Base-by-base conservation (phyloP, 1,140 invertebrate species). In the Antheraea mylitta region DNA sequence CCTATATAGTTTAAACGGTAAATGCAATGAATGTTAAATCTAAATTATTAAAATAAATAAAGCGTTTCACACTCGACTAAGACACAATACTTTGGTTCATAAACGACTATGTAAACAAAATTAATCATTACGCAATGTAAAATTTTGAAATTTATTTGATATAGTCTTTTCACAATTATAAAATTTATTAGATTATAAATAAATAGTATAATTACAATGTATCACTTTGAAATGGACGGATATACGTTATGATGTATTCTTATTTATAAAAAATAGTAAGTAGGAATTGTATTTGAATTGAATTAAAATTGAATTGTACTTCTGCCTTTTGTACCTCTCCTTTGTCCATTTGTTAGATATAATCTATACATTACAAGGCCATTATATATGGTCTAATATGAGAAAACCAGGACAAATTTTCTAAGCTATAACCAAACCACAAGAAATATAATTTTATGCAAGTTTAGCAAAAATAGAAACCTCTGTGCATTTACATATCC, bases 21-120 rank as follows among this genome's bases (percentile, higher is more conserved):
- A 53, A 53, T 53, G 45, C 60, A 61, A 61, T 30, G 30, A 61
- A 61, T 30, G 30, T 11, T 13, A 36, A 18, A 53, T 11, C 19
- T 53, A 65, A 18, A 65, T 13, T 59, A 59, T 18, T 37, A 30
- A 77, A 78, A 89, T 89, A 86, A 87, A 90, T 88, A 89, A 89
- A 90, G 86, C 87, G 89, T 91, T 90, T 88, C 76, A 90, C 83
- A 85, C 85, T 87, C 81, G 82, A 87, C 85, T 91, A 82, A 85
- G 36, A 65, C 78, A 91, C 81, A 89, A 79, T 84, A 89, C 89
- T 91, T 91, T 91, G 89, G 89, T 91, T 88, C 86, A 71, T 79
- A 87, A 78, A 84, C 79, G 81, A 53, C 30, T 64, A 64, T 7
- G 19, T 30, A 61, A 61, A 88, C 85, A 86, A 77, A 30, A 73